Evolutionary conservation across 2,797 vertebrate genomes (phyloP).

Genomic region (Enteromius viviparus): DNA sequence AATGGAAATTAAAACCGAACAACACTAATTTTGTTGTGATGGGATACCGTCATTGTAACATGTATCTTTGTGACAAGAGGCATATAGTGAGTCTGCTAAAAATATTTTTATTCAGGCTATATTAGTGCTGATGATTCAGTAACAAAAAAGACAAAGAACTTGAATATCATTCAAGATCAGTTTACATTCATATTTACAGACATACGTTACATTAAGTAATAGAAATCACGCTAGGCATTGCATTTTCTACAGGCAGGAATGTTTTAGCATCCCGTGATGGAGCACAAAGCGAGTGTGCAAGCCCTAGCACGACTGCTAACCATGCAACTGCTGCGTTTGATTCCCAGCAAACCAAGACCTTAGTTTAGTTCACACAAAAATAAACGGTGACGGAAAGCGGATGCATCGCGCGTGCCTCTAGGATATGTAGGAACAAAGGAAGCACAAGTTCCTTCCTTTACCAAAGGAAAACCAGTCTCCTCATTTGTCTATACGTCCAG

Average conservation of each 20-base stretch:
- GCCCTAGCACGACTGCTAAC: not conserved
- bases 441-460: too few species aligned
- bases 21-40: not conserved
- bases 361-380: too few species aligned
- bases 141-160: slow-evolving; percentile 13
- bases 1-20: not conserved
- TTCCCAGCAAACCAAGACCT: not conserved
- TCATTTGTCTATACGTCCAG: too few species aligned
- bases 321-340: not conserved
- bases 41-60: not conserved
- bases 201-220: slow-evolving; percentile 53
- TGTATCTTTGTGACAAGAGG: not conserved
- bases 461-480: too few species aligned
- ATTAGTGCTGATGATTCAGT: slow-evolving; percentile 4
- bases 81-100: not conserved
- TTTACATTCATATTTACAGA: slow-evolving; percentile 64
- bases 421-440: too few species aligned
- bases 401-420: too few species aligned
- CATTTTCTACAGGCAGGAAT: slow-evolving; percentile 52
- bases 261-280: slow-evolving; percentile 21
- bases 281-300: not conserved
- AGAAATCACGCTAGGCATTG: slow-evolving; percentile 42
- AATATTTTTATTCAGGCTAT: slow-evolving; percentile 15
- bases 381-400: too few species aligned
- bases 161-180: slow-evolving; percentile 62